These are phyloP conservation scores for Neosilurus hyrtlii DNA, from an alignment of 2,797 vertebrate genomes.

Conservation along the genomic window DNA sequence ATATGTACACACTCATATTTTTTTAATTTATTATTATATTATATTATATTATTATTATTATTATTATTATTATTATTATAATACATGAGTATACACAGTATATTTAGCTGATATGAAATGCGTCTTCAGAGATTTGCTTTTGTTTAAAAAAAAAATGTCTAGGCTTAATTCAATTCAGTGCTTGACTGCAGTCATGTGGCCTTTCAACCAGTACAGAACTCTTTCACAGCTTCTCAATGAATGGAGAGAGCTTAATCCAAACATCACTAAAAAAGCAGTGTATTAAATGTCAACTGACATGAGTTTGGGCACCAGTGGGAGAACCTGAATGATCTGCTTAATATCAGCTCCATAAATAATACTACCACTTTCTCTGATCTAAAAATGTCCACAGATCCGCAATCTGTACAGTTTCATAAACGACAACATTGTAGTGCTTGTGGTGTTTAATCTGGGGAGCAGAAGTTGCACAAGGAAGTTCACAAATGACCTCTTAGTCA, in stretches of 20 bases:
- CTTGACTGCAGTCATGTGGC: slow-evolving; percentile 58
- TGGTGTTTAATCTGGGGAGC: too few species aligned
- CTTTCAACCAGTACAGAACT: slow-evolving; percentile 43
- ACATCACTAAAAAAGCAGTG: background rate
- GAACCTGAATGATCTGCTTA: background rate
- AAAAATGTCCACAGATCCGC: background rate
- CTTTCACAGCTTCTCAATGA: slow-evolving; percentile 52
- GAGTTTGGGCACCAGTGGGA: background rate
- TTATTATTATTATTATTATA: too few species aligned
- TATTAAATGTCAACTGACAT: background rate
- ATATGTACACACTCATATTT: too few species aligned
- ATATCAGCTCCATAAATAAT: background rate
- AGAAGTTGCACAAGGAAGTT: background rate
- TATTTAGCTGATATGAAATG: too few species aligned
- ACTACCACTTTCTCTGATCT: background rate
- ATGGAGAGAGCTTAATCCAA: background rate
- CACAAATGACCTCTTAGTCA: background rate
- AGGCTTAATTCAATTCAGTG: slow-evolving; percentile 58
- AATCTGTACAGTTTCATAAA: background rate
- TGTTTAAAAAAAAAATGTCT: slow-evolving; percentile 14
- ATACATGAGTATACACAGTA: too few species aligned
- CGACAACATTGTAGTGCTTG: background rate
- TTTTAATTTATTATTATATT: too few species aligned
- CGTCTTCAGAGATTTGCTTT: slow-evolving; percentile 24
- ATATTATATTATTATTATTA: too few species aligned